Percentiles rank a stretch among this genome's conserved stretches.
Evolutionary conservation across 2,113 vertebrate genomes (phyloP).

Genomic region (Otocyon megalotis): DNA sequence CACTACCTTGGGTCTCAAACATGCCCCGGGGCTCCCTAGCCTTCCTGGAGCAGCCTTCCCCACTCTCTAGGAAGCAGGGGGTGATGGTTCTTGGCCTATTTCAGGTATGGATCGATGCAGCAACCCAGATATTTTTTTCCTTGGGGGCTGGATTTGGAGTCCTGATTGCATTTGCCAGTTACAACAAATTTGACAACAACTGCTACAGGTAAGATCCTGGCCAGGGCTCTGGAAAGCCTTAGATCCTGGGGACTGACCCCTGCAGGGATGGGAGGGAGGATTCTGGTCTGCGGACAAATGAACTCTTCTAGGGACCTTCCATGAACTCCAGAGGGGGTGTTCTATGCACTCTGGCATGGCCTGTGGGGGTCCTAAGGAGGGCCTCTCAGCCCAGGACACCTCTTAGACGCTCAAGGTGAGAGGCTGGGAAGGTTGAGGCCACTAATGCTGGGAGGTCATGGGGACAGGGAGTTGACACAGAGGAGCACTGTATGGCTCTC

Average conservation of each 20-base stretch:
- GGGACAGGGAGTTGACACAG: not conserved
- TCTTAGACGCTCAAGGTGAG: not conserved
- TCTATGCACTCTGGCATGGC: not conserved
- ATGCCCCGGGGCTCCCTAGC: not conserved
- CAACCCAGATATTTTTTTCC: constrained; percentile 99
- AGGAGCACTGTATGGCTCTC: not conserved
- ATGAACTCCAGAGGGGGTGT: not conserved
- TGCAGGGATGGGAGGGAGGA: no score
- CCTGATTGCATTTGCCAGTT: constrained; percentile 98
- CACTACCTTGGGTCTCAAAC: not conserved
- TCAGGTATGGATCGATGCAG: constrained; percentile 99
- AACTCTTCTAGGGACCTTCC: not conserved
- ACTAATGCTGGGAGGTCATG: not conserved
- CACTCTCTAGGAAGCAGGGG: not conserved
- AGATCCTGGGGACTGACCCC: rapidly evolving
- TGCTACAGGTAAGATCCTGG: constrained; percentile 94
- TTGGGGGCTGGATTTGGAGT: constrained; percentile 98
- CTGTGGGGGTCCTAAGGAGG: not conserved
- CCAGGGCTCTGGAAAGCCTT: not conserved
- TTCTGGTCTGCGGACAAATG: not conserved
- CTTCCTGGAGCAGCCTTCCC: rapidly evolving
- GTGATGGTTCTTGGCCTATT: not conserved
- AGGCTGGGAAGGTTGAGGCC: not conserved
- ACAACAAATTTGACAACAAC: constrained; percentile 99
- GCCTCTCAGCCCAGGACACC: not conserved